Percentiles rank a stretch among this genome's conserved stretches.
These are phyloP conservation scores for Polyergus mexicanus DNA, from an alignment of 1,140 invertebrate genomes.

Conservation along the genomic window DNA sequence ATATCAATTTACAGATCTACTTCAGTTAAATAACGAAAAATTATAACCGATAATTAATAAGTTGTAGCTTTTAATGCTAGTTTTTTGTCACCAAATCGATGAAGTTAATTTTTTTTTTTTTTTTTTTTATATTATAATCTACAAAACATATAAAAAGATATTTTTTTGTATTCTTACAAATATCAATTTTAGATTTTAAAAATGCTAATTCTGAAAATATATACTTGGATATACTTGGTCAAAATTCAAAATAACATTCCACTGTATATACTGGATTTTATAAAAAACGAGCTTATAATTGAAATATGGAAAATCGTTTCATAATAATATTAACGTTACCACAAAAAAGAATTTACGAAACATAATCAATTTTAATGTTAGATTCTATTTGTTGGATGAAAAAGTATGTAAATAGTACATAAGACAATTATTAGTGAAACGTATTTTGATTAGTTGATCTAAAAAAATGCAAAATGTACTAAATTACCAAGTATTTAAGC, in stretches of 20 bases:
- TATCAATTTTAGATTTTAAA: not conserved
- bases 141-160: not conserved
- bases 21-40: slow-evolving; percentile 32
- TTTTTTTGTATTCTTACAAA: slow-evolving; percentile 10
- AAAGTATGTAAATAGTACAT: not conserved
- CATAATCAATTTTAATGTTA: not conserved
- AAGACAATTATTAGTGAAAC: not conserved
- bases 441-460: slow-evolving; percentile 23
- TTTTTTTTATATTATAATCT: slow-evolving; percentile 23
- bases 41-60: slow-evolving; percentile 39
- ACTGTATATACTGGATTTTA: slow-evolving; percentile 1
- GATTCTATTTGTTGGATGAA: not conserved
- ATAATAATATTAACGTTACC: slow-evolving; percentile 19
- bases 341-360: slow-evolving; percentile 32
- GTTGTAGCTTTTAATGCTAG: slow-evolving; percentile 30
- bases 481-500: slow-evolving; percentile 9
- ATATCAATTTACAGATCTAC: not conserved
- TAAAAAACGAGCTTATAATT: slow-evolving; percentile 39
- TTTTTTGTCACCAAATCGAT: slow-evolving; percentile 2
- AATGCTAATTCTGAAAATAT: slow-evolving; percentile 27
- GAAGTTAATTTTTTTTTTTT: slow-evolving; percentile 19
- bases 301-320: slow-evolving; percentile 30
- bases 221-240: not conserved
- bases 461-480: slow-evolving; percentile 11
- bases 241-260: not conserved